phyloP scores from a whole-genome alignment of 2,797 vertebrate species.

The Falco naumanni region DNA sequence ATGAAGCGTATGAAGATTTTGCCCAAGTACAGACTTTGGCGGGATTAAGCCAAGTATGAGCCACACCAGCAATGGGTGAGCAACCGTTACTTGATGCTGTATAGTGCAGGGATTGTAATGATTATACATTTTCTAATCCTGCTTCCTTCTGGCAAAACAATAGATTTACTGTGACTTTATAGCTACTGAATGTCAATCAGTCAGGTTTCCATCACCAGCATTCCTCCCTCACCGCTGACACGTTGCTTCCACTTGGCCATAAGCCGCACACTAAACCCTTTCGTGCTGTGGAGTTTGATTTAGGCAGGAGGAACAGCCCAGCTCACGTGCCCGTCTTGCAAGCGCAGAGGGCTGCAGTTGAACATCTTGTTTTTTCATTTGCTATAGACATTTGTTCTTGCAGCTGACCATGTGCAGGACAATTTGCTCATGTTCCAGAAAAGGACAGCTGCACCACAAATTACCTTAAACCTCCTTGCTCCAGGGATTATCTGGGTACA shows the following conservation, averaged over 20 bases:
- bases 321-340: slow-evolving; percentile 69
- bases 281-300: slow-evolving; percentile 67
- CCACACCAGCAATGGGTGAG: neutral
- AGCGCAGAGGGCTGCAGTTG: slow-evolving; percentile 56
- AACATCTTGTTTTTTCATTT: slow-evolving; percentile 88
- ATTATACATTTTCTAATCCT: slow-evolving; percentile 68
- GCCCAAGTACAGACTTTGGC: neutral
- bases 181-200: slow-evolving; percentile 58
- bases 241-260: slow-evolving; percentile 73
- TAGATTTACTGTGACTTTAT: slow-evolving; percentile 68
- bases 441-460: slow-evolving; percentile 90
- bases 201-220: slow-evolving; percentile 50
- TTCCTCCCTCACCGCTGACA: slow-evolving; percentile 66
- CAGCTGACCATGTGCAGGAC: slow-evolving; percentile 89
- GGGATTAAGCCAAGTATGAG: neutral
- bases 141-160: slow-evolving; percentile 69
- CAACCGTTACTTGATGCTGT: slow-evolving; percentile 25
- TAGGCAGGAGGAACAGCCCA: slow-evolving; percentile 54
- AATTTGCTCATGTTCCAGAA: slow-evolving; percentile 88
- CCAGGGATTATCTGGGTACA: slow-evolving; percentile 84
- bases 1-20: neutral
- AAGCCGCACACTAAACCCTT: slow-evolving; percentile 75
- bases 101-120: slow-evolving; percentile 26
- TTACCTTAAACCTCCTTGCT: slow-evolving; percentile 88
- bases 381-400: slow-evolving; percentile 88